Evolutionary conservation across 2,888 invertebrate species (phyloP).

Genomic region (Crepidodera aurea): DNA sequence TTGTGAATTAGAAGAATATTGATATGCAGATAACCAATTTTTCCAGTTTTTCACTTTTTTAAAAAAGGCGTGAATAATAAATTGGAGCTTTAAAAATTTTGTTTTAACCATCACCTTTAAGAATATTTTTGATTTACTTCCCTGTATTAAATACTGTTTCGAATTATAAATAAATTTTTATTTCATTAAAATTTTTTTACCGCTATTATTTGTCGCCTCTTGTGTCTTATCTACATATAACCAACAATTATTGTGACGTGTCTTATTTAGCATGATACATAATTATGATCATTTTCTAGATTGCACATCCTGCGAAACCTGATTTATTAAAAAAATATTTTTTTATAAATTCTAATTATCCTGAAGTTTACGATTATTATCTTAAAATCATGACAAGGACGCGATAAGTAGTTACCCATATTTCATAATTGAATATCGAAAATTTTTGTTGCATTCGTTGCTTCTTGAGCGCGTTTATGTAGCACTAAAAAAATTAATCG

Average conservation of each 20-base stretch:
- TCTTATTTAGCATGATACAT: conserved; percentile 3
- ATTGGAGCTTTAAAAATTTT: no score
- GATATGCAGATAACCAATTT: no score
- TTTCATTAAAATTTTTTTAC: no score
- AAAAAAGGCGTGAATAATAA: no score
- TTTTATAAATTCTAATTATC: not conserved
- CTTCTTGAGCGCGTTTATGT: no score
- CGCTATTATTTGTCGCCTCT: not conserved
- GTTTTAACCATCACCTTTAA: no score
- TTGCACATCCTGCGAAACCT: conserved; percentile 10
- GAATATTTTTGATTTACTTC: no score
- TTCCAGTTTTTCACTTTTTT: no score
- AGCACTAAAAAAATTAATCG: no score
- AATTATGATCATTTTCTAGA: conserved; percentile 13
- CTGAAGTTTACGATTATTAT: not conserved
- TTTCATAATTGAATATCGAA: not conserved
- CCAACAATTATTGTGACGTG: conserved; percentile 9
- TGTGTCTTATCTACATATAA: not conserved
- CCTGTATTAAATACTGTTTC: no score
- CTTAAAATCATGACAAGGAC: not conserved
- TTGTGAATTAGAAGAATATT: no score
- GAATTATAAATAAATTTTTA: no score
- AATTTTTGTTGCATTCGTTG: not conserved
- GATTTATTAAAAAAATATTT: conserved; percentile 7
- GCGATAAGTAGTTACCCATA: not conserved